These are phyloP conservation scores for Lycia hirtaria DNA, from an alignment of 2,888 invertebrate species.

Conservation along the genomic window DNA sequence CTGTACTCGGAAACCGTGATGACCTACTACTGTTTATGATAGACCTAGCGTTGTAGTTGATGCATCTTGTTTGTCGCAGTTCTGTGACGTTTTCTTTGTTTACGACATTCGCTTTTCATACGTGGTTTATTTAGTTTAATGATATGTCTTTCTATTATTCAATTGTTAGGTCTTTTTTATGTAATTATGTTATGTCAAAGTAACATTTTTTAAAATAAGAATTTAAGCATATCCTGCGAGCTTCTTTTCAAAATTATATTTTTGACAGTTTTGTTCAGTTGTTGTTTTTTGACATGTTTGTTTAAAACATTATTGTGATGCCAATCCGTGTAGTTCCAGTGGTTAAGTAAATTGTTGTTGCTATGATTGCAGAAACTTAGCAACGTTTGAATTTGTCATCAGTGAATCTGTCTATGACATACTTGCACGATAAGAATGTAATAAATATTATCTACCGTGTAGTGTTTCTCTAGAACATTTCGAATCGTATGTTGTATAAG, in stretches of 20 bases:
- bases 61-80: constrained; percentile 24
- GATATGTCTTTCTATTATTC: background rate
- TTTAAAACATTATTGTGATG: constrained; percentile 9
- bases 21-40: constrained; percentile 40
- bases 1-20: constrained; percentile 37
- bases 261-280: too few species aligned
- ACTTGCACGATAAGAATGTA: constrained; percentile 12
- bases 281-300: constrained; percentile 1
- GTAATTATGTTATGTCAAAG: background rate
- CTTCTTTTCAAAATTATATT: background rate
- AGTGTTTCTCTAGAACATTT: constrained; percentile 18
- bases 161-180: too few species aligned
- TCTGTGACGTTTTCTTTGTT: constrained; percentile 22
- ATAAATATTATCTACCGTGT: constrained; percentile 8
- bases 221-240: background rate
- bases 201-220: background rate
- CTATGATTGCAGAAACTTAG: constrained; percentile 7
- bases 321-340: background rate
- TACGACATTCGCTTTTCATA: constrained; percentile 11
- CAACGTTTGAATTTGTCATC: background rate
- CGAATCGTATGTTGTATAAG: constrained; percentile 51
- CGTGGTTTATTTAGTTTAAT: background rate
- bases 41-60: constrained; percentile 31
- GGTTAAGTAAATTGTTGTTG: constrained; percentile 4
- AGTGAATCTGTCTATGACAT: constrained; percentile 19